A percentile compares a stretch with the other conserved stretches of the same genome.
These are phyloP conservation scores for Pseudolycoriella hygida DNA, from an alignment of 2,888 invertebrate species.

Conservation along the genomic window DNA sequence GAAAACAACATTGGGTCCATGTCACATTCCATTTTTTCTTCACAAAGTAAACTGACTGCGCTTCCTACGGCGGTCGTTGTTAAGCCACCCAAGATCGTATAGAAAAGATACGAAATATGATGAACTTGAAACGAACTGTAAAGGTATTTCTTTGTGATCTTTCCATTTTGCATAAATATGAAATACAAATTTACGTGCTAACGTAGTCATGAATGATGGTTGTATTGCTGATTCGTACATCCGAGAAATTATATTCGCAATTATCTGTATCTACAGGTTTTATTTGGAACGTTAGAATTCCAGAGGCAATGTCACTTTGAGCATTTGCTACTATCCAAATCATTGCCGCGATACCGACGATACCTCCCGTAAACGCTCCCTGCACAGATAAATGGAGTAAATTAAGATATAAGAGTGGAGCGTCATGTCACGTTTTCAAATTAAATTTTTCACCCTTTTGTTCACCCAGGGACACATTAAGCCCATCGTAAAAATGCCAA, in stretches of 20 bases:
- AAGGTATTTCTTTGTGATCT: background rate
- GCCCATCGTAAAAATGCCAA: constrained; percentile 49
- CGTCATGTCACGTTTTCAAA: background rate
- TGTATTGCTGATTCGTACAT: too few relatives aligned
- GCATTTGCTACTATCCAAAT: constrained; percentile 52
- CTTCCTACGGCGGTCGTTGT: constrained; percentile 39
- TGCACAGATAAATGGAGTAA: too few relatives aligned
- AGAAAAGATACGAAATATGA: constrained; percentile 54
- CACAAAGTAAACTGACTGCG: constrained; percentile 35
- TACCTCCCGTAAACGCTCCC: constrained; percentile 52
- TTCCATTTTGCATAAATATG: too few relatives aligned
- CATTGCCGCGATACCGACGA: constrained; percentile 41
- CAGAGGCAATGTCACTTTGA: constrained; percentile 46
- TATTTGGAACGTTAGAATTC: constrained; percentile 36
- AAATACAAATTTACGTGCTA: too few relatives aligned
- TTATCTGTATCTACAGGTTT: constrained; percentile 34
- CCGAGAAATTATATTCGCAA: constrained; percentile 23
- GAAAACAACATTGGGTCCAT: constrained; percentile 42
- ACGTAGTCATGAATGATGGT: too few relatives aligned
- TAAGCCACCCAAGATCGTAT: constrained; percentile 40
- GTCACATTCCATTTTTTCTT: constrained; percentile 32
- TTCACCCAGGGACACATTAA: constrained; percentile 49
- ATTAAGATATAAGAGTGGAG: too few relatives aligned
- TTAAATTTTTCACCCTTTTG: constrained; percentile 24
- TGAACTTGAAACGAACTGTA: constrained; percentile 25